Evolutionary conservation across 2,113 vertebrate genomes (phyloP), one percentile per base, ranked within the genome.

Genomic region (Heterochromis multidens): DNA sequence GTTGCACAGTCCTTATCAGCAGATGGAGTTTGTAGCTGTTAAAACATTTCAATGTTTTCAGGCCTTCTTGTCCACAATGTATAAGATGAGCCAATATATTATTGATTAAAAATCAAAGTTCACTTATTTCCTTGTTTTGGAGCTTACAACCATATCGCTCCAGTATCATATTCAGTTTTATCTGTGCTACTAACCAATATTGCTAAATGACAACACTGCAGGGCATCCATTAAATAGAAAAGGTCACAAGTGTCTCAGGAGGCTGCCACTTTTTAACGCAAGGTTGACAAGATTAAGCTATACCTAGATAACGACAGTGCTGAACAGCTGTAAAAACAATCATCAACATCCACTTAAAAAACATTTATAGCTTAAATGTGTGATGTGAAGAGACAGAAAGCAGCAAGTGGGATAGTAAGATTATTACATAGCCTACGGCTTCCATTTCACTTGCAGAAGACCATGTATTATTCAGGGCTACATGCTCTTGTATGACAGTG

Each of bases 391-490:
- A 49, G 62, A 52, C 58, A 77, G 62, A 87, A 9, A 63, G 56
- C 54, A 87, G 80, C 11, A 6, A 78, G 67, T 14, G 6, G 9
- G 23, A 67, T n/a, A 46, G 46, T 29, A 84, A 46, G 40, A 11
- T 56, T 72, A 85, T 77, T 62, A 78, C 37, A 81, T 7, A 72
- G 72, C 21, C 12, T 6, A 59, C 13, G 9, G 81, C 29, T 88
- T 49, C 46, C 21, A 54, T 82, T 82, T 82, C 65, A 74, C 46
- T 65, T 31, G 23, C 54, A 84, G 58, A 83, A 33, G 10, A 6
- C 16, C 1, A 88, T 81, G 72, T 88, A 92, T 93, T 80, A 89
- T 90, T 91, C 83, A 92, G 49, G 56, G 81, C 76, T 84, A 81
- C 88, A 85, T 7, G 29, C 23, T 79, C 14, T 35, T 37, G 2